Conservation (phyloP, 1,140 invertebrate genomes). For the Thalassaphorura encarpata region DNA sequence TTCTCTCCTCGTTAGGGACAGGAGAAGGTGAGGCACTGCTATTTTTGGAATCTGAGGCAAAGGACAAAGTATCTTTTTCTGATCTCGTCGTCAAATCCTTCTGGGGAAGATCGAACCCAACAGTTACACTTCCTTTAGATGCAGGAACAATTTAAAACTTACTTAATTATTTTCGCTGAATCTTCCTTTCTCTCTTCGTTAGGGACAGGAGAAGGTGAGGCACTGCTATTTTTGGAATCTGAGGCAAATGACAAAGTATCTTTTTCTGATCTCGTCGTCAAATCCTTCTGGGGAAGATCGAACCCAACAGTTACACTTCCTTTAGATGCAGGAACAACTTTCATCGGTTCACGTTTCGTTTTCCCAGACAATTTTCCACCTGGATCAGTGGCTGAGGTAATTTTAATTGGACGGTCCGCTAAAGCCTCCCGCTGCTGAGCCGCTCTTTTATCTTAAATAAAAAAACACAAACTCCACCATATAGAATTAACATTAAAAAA, state of each 20-base stretch:
- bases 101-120: slow-evolving; percentile 25
- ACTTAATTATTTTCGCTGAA: no score
- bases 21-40: slow-evolving; percentile 17
- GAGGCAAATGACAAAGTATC: background rate
- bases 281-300: slow-evolving; percentile 17
- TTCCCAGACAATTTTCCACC: no score
- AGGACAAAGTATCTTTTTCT: slow-evolving; percentile 1
- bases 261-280: no score
- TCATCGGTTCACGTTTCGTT: no score
- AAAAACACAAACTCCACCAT: no score
- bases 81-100: no score
- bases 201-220: background rate
- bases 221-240: slow-evolving; percentile 3
- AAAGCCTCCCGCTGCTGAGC: no score
- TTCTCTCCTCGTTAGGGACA: background rate
- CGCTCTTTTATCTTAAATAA: no score
- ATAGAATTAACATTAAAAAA: no score
- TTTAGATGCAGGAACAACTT: slow-evolving; percentile 23
- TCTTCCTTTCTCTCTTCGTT: no score
- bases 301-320: slow-evolving; percentile 26
- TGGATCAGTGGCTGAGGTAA: no score
- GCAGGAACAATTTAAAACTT: slow-evolving; percentile 22
- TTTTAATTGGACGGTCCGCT: no score
- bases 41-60: slow-evolving; percentile 7
- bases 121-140: slow-evolving; percentile 17